Percentiles rank a stretch among this genome's conserved stretches.
Conservation (phyloP, 2,113 vertebrate species). For the Chauna torquata region DNA sequence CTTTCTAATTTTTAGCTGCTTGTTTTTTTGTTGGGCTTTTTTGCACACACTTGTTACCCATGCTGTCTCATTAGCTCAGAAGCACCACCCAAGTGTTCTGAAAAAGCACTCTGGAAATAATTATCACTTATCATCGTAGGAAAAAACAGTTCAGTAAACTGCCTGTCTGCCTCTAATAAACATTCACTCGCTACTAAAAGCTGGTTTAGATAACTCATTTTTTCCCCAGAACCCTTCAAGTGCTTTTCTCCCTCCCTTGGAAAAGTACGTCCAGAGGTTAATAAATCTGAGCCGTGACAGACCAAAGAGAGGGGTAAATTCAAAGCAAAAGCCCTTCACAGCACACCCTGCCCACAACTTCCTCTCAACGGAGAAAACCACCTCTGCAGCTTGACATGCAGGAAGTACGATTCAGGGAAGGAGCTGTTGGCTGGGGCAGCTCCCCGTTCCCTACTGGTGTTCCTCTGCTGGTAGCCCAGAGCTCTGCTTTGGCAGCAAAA, state of each 20-base stretch:
- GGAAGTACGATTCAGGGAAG: not conserved
- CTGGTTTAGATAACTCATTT: constrained; percentile 16
- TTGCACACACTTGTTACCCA: not conserved
- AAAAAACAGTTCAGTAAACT: not conserved
- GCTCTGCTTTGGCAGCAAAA: not conserved
- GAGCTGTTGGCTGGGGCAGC: not conserved
- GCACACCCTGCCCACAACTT: not conserved
- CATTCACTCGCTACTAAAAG: not conserved
- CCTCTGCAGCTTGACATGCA: not conserved
- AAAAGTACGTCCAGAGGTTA: not conserved
- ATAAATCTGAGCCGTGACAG: constrained; percentile 29
- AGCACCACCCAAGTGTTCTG: not conserved
- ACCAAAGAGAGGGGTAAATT: constrained; percentile 13
- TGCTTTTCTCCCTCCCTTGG: not conserved
- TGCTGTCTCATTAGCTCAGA: constrained; percentile 6
- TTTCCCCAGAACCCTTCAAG: constrained; percentile 1
- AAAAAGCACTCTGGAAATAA: constrained; percentile 11
- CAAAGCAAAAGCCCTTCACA: constrained; percentile 4
- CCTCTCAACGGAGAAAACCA: not conserved
- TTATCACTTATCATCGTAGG: not conserved
- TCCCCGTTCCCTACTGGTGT: not conserved
- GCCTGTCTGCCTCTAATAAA: not conserved
- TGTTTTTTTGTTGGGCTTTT: not conserved
- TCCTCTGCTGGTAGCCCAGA: not conserved
- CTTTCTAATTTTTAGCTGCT: not conserved